Evolutionary conservation across 2,113 vertebrate species (phyloP).

Genomic region (Petromus typicus): DNA sequence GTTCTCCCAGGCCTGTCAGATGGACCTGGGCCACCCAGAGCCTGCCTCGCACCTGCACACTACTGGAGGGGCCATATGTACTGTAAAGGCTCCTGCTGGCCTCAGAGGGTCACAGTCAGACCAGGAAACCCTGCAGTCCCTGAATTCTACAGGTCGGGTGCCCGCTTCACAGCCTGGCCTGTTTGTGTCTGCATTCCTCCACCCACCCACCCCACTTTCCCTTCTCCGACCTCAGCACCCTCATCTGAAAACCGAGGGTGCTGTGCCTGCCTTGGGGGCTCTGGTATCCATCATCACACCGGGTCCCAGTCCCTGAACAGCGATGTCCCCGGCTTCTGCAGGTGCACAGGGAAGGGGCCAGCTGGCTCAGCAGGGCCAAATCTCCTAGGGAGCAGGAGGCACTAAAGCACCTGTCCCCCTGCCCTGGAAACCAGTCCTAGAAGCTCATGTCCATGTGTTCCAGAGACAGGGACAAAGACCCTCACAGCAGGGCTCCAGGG

Average conservation of each 20-base stretch:
- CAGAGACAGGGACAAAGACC: accelerated
- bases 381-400: not conserved
- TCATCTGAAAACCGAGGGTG: not conserved
- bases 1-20: not conserved
- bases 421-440: not conserved
- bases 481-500: not conserved
- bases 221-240: not conserved
- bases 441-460: accelerated
- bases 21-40: not conserved
- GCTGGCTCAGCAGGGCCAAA: not conserved
- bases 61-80: not conserved
- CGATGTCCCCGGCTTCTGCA: not conserved
- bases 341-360: not conserved
- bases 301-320: not conserved
- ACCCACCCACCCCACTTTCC: not conserved
- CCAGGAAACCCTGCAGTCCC: not conserved
- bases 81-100: not conserved
- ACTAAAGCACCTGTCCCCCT: not conserved
- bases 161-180: not conserved
- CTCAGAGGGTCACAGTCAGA: not conserved
- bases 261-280: not conserved
- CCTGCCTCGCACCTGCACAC: not conserved
- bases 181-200: no score
- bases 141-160: not conserved
- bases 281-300: not conserved